Percentiles rank a stretch among this genome's conserved stretches.
Conservation (phyloP, 2,113 vertebrate genomes). For the Archocentrus centrarchus region DNA sequence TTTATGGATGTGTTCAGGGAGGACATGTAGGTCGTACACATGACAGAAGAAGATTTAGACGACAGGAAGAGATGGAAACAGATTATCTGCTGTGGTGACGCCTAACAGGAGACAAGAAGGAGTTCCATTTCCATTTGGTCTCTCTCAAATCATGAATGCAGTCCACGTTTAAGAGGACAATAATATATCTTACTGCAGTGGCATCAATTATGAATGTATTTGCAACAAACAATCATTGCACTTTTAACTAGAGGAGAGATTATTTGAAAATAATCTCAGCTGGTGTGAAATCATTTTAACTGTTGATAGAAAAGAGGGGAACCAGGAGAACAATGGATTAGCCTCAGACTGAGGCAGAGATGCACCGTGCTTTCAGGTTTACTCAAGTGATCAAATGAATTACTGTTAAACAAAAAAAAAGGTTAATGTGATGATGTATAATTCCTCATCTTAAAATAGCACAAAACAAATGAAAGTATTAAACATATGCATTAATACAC, state of each 20-base stretch:
- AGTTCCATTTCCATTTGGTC: too few relatives aligned
- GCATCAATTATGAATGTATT: background rate
- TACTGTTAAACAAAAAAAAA: conserved; percentile 50
- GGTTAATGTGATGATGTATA: conserved; percentile 39
- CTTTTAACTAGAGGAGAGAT: background rate
- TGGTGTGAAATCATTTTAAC: background rate
- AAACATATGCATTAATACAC: conserved; percentile 5
- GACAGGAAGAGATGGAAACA: background rate
- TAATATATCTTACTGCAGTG: background rate
- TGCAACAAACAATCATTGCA: background rate
- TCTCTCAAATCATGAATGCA: background rate
- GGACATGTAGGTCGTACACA: background rate
- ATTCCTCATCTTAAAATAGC: too few relatives aligned
- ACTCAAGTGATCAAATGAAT: conserved; percentile 44
- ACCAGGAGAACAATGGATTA: background rate
- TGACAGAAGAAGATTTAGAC: background rate
- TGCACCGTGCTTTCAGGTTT: conserved; percentile 16
- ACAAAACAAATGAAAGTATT: too few relatives aligned
- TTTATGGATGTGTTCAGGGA: background rate
- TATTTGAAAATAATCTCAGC: background rate
- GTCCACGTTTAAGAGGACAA: background rate
- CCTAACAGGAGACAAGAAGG: background rate
- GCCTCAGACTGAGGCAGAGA: background rate
- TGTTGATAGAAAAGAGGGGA: background rate
- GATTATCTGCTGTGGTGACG: background rate